Percentiles rank a stretch among this genome's conserved stretches.
phyloP scores from a whole-genome alignment of 1,140 invertebrate species.

The Diabrotica undecimpunctata region DNA sequence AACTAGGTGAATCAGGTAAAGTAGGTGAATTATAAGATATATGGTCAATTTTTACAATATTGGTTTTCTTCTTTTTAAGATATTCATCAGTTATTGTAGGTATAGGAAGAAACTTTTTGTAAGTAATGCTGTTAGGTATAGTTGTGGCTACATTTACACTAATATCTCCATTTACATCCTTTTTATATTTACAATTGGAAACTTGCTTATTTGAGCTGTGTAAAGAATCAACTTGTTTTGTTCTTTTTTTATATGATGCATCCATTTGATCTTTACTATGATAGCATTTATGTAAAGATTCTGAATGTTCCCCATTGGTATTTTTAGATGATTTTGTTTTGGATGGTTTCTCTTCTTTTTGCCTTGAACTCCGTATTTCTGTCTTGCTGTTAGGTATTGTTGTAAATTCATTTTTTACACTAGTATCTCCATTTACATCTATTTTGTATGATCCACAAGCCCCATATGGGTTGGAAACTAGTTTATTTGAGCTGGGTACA shows the following conservation, averaged over 20 bases:
- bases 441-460: neutral
- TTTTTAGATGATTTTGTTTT: too few species aligned
- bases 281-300: neutral
- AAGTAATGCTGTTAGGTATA: neutral
- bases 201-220: neutral
- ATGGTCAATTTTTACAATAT: constrained; percentile 16
- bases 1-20: neutral
- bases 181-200: too few species aligned
- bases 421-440: neutral
- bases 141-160: neutral
- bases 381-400: too few species aligned
- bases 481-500: neutral
- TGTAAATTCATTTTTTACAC: too few species aligned
- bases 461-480: too few species aligned
- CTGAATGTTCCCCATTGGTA: too few species aligned
- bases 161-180: neutral
- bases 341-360: too few species aligned
- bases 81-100: constrained; percentile 11
- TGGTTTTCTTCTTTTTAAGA: constrained; percentile 17
- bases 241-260: neutral
- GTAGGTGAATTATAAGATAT: neutral
- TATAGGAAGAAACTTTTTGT: constrained; percentile 6
- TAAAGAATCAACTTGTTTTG: neutral
- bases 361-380: too few species aligned
- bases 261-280: neutral